Evolutionary conservation across 2,797 vertebrate species (phyloP).

Genomic region (Tragelaphus eurycerus): DNA sequence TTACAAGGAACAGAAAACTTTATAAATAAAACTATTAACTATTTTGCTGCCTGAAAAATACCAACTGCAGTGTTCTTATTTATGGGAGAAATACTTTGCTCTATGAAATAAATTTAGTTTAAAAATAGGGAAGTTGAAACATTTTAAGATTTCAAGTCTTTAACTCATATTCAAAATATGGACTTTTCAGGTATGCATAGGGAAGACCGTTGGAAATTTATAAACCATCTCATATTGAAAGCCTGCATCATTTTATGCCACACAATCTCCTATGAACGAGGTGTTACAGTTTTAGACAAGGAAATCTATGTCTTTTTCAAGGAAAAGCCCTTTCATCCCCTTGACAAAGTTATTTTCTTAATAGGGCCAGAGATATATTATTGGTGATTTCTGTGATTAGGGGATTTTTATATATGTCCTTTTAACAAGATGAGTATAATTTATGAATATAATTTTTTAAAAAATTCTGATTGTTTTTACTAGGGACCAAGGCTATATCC

Average conservation of each 20-base stretch:
- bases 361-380: neutral
- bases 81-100: neutral
- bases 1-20: neutral
- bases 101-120: slow-evolving; percentile 6
- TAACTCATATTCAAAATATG: neutral
- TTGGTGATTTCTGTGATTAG: neutral
- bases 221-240: neutral
- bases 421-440: neutral
- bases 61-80: neutral
- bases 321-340: neutral
- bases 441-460: neutral
- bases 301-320: slow-evolving; percentile 9
- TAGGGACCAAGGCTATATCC: neutral
- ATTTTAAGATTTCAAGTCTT: slow-evolving; percentile 32
- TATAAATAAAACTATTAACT: neutral
- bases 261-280: neutral
- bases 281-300: slow-evolving; percentile 2
- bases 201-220: neutral
- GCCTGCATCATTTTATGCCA: neutral
- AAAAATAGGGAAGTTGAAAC: slow-evolving; percentile 6
- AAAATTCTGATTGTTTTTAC: neutral
- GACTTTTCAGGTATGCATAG: neutral
- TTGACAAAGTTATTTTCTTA: neutral
- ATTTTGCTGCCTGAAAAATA: slow-evolving; percentile 16
- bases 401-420: neutral